phyloP scores from a whole-genome alignment of 2,113 vertebrate genomes.

The Calidris pugnax region DNA sequence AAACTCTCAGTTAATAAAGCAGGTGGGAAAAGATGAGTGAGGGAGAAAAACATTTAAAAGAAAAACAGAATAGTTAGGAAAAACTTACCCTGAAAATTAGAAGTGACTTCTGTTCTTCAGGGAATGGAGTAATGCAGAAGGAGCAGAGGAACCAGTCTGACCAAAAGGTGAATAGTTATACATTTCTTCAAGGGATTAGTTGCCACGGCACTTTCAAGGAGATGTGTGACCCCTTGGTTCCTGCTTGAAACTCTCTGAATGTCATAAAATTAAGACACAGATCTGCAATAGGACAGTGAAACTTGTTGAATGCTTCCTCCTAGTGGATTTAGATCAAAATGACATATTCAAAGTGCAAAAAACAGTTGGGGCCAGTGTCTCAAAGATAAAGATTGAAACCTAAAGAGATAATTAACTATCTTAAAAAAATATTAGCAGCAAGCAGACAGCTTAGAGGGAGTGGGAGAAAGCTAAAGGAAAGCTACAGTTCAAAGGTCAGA shows the following conservation, averaged over 20 bases:
- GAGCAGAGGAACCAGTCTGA: not conserved
- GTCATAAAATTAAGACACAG: not conserved
- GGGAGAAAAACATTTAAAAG: not conserved
- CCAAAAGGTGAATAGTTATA: not conserved
- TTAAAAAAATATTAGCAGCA: not conserved
- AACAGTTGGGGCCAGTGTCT: not conserved
- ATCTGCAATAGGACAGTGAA: not conserved
- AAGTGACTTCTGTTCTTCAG: not conserved
- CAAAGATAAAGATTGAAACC: not conserved
- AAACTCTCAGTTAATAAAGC: not conserved
- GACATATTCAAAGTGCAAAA: not conserved
- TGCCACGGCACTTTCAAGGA: not conserved
- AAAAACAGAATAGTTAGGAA: not conserved
- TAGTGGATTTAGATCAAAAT: slow-evolving; percentile 55
- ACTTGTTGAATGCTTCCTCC: slow-evolving; percentile 68
- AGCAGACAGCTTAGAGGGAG: not conserved
- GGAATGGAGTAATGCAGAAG: not conserved
- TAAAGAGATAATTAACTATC: not conserved
- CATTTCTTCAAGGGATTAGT: not conserved
- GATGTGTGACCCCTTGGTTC: not conserved
- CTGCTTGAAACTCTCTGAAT: not conserved
- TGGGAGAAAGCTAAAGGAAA: not conserved
- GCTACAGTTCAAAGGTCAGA: not conserved
- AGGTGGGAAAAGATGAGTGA: not conserved
- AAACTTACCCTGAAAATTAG: not conserved